A percentile compares a stretch with the other conserved stretches of the same genome.
Evolutionary conservation across 2,113 vertebrate species (phyloP).

Genomic region (Riparia riparia): DNA sequence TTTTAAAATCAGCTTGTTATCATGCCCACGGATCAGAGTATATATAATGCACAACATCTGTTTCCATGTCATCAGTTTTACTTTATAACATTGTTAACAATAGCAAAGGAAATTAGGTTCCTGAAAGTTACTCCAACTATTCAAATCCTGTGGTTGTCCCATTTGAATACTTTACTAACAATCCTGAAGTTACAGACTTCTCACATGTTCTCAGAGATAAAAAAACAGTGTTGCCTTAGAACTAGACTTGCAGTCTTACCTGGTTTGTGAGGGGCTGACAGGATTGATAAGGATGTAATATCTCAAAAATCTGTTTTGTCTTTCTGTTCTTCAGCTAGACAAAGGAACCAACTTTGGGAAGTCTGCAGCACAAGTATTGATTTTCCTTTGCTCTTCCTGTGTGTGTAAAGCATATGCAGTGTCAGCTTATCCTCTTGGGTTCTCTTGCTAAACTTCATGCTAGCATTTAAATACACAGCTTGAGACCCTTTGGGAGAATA

Average conservation of each 20-base stretch:
- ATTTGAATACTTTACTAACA: not conserved
- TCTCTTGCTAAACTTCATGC: not conserved
- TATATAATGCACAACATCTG: not conserved
- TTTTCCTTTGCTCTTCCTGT: not conserved
- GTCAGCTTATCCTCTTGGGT: not conserved
- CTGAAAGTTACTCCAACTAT: not conserved
- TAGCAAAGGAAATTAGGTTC: not conserved
- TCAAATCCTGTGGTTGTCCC: not conserved
- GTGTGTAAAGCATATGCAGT: not conserved
- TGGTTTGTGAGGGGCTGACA: not conserved
- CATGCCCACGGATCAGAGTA: not conserved
- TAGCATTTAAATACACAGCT: not conserved
- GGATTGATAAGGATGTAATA: not conserved
- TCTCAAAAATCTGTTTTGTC: not conserved
- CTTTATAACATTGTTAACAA: conserved; percentile 6
- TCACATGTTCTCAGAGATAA: not conserved
- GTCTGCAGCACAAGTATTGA: not conserved
- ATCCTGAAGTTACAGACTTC: not conserved
- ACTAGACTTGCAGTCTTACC: not conserved
- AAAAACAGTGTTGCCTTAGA: not conserved
- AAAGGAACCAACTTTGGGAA: not conserved
- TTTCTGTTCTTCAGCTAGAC: not conserved
- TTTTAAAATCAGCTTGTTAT: not conserved
- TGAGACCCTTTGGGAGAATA: not conserved
- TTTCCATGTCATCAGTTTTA: not conserved